Base-by-base conservation (phyloP, 2,797 vertebrate genomes). In the Periophthalmus magnuspinnatus region DNA sequence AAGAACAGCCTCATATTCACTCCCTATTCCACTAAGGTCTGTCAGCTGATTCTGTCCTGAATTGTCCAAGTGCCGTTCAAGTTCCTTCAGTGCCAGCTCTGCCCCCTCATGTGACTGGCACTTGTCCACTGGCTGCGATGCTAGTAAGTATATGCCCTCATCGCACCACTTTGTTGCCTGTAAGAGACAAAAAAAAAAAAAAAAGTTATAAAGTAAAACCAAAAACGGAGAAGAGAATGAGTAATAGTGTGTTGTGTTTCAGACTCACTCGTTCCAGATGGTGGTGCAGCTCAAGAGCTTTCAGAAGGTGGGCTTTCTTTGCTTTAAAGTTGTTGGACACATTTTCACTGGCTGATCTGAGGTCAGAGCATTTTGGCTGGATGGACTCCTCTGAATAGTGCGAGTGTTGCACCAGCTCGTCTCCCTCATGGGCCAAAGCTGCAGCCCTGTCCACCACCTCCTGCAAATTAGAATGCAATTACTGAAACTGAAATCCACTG, bases 51-150 rank as follows among this genome's bases (percentile, higher is more conserved):
- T 93, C 74, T 93, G 93, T 3, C 87, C 86, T 0, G 94, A 92
- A 0, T 92, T 94, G 14, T 97, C 97, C 86, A 99, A 79, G 86
- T 97, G 97, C 67, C 90, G 94, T 92, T 99, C 96, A 0, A 99
- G 94, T 83, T 99, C 98, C 83, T 95, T 95, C 68, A 99, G 91
- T 0, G 97, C 97, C 0, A 96, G 90, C 92, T 99, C 95, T 0
- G 98, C 98, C 5, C 98, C 97, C 45, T 99, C 98, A 21, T 99
- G 97, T 24, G 97, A 97, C 72, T 99, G 97, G 90, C 97, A 99
- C 83, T 97, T 98, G 91, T 99, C 98, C 67, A 99, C 97, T 0
- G 95, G 95, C 80, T 99, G 98, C 0, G 95, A 98, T 1, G 97
- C 98, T 88, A 99, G 92, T 83, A 99, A 89, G 88, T 95, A 99